phyloP scores from a whole-genome alignment of 2,113 vertebrate species.

The Chaenocephalus aceratus region DNA sequence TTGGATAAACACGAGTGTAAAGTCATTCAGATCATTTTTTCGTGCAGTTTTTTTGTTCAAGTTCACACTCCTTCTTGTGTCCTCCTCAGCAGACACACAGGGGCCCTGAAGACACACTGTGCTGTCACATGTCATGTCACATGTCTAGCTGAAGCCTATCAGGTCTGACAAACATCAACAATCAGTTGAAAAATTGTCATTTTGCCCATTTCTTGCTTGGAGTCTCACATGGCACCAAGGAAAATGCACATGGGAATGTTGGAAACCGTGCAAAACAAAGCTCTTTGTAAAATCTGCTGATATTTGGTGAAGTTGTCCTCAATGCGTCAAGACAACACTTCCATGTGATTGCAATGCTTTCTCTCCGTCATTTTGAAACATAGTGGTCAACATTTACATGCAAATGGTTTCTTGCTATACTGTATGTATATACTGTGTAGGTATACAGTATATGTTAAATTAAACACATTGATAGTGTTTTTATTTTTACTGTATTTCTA shows the following conservation, averaged over 20 bases:
- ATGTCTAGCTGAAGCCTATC: neutral
- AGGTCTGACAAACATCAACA: conserved; percentile 6
- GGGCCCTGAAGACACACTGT: conserved; percentile 5
- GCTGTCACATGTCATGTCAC: conserved; percentile 9
- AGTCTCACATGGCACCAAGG: neutral
- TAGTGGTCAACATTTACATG: neutral
- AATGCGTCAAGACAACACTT: neutral
- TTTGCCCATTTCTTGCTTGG: neutral
- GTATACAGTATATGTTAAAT: no score
- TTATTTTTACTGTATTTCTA: neutral
- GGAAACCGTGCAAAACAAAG: neutral
- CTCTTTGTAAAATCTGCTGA: neutral
- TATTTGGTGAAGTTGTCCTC: neutral
- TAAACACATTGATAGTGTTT: no score
- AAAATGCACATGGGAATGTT: neutral
- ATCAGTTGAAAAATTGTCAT: neutral
- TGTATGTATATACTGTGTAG: no score
- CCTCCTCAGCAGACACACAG: neutral
- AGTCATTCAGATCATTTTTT: neutral
- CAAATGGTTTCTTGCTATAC: neutral
- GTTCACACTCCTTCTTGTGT: neutral
- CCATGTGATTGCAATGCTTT: neutral
- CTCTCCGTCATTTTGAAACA: neutral
- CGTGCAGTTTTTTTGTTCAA: neutral
- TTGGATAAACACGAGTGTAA: neutral